Evolutionary conservation across 2,888 invertebrate genomes (phyloP).

Genomic region (Nephrotoma flavescens): DNA sequence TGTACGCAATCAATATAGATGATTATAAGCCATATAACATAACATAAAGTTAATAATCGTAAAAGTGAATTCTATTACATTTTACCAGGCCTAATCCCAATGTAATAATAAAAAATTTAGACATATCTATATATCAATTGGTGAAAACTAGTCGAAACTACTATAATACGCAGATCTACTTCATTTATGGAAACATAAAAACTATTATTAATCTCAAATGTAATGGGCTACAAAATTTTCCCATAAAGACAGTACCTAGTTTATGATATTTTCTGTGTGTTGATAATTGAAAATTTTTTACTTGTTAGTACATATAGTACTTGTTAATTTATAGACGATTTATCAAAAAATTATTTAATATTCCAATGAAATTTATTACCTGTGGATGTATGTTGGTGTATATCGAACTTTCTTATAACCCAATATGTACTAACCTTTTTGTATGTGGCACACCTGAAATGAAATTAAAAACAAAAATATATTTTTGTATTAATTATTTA

Average conservation of each 20-base stretch:
- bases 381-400: neutral
- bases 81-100: neutral
- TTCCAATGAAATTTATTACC: neutral
- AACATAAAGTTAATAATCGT: neutral
- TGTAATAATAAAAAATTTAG: neutral
- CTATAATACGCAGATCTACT: neutral
- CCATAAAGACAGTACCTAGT: neutral
- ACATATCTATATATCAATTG: neutral
- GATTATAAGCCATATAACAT: neutral
- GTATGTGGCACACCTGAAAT: neutral
- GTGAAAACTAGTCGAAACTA: neutral
- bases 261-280: neutral
- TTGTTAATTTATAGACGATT: neutral
- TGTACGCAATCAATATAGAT: neutral
- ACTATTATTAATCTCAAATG: neutral
- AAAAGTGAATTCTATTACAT: neutral
- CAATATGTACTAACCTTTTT: neutral
- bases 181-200: neutral
- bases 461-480: neutral
- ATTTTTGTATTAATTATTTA: neutral
- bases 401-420: neutral
- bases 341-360: neutral
- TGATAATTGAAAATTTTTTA: neutral
- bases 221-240: neutral
- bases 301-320: neutral